Evolutionary conservation across 2,888 invertebrate genomes (phyloP).

Genomic region (Troglohyphantes excavatus): DNA sequence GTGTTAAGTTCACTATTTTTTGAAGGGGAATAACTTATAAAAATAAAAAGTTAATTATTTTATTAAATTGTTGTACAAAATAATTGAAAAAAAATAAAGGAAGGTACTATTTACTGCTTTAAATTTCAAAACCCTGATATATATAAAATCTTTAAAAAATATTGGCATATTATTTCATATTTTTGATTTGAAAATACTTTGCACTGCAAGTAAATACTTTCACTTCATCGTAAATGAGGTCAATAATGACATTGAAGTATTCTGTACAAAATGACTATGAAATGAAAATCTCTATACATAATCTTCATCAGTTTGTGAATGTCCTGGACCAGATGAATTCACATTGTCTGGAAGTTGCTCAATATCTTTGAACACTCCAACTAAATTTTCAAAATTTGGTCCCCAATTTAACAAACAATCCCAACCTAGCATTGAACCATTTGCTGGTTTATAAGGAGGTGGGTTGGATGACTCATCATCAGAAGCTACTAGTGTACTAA

Average conservation of each 20-base stretch:
- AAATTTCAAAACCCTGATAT: background rate
- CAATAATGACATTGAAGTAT: conserved; percentile 43
- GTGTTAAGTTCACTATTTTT: too few species aligned
- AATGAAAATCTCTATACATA: conserved; percentile 66
- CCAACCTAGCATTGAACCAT: conserved; percentile 91
- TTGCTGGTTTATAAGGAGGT: conserved; percentile 91
- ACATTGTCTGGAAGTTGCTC: conserved; percentile 92
- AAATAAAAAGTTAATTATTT: too few species aligned
- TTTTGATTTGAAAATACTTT: conserved; percentile 18
- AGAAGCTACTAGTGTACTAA: conserved; percentile 95
- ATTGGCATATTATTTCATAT: background rate
- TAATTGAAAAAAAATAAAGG: background rate
- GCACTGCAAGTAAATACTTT: background rate
- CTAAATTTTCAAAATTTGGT: conserved; percentile 96
- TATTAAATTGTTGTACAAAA: background rate
- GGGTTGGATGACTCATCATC: conserved; percentile 94
- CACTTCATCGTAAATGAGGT: conserved; percentile 18
- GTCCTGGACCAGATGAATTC: conserved; percentile 72
- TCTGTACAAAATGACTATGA: conserved; percentile 75
- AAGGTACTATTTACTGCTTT: background rate
- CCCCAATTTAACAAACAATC: conserved; percentile 98
- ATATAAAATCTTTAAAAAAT: background rate
- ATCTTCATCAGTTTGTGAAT: conserved; percentile 78
- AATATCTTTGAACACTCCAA: conserved; percentile 97
- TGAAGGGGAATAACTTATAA: too few species aligned